Percentiles rank a stretch among this genome's conserved stretches.
Evolutionary conservation across 2,797 vertebrate genomes (phyloP).

Genomic region (Oreonectes daqikongensis): DNA sequence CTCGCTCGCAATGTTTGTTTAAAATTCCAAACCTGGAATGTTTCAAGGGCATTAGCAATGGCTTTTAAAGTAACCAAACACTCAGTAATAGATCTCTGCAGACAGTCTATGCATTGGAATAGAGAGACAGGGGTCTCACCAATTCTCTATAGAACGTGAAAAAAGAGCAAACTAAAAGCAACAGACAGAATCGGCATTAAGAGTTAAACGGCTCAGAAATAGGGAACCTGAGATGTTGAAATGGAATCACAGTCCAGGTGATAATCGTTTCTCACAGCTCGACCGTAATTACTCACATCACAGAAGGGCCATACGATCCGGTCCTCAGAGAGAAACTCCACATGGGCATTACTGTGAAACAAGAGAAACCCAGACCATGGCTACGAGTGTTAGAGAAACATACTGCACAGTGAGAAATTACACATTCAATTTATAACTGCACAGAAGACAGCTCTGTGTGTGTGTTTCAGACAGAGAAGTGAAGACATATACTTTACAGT

Average conservation of each 20-base stretch:
- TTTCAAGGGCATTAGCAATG: slow-evolving; percentile 54
- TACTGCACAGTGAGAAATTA: slow-evolving; percentile 35
- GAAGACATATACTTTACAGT: not conserved
- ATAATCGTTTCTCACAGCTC: slow-evolving; percentile 69
- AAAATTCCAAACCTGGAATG: slow-evolving; percentile 60
- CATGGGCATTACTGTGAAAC: slow-evolving; percentile 45
- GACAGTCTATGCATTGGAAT: slow-evolving; percentile 61
- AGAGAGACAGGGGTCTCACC: slow-evolving; percentile 44
- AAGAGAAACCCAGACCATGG: slow-evolving; percentile 28
- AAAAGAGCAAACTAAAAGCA: not conserved
- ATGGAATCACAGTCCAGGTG: slow-evolving; percentile 71
- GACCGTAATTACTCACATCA: slow-evolving; percentile 44
- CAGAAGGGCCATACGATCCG: slow-evolving; percentile 39
- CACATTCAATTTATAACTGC: slow-evolving; percentile 38
- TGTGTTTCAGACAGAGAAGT: not conserved
- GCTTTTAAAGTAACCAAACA: slow-evolving; percentile 54
- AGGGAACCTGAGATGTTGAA: slow-evolving; percentile 64
- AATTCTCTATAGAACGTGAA: slow-evolving; percentile 35
- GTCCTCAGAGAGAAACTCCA: slow-evolving; percentile 27
- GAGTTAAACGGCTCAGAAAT: slow-evolving; percentile 71
- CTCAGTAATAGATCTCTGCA: slow-evolving; percentile 42
- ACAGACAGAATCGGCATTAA: slow-evolving; percentile 12
- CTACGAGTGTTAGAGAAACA: slow-evolving; percentile 48
- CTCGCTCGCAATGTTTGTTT: slow-evolving; percentile 58
- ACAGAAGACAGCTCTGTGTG: slow-evolving; percentile 3